These are phyloP conservation scores for Cactoblastis cactorum DNA, from an alignment of 2,888 invertebrate species.

Conservation along the genomic window DNA sequence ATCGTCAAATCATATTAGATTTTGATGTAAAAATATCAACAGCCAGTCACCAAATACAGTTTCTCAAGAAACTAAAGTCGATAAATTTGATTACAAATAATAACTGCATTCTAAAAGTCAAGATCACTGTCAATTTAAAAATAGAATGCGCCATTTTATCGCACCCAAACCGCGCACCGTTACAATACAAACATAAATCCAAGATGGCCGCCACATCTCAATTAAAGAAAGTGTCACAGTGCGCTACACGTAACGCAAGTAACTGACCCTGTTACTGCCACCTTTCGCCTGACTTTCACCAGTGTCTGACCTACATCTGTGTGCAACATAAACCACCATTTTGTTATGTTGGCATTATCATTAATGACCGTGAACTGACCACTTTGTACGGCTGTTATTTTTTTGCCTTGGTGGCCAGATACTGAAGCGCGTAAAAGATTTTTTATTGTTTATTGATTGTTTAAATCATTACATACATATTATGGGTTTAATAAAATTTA, in stretches of 20 bases:
- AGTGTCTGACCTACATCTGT: constrained; percentile 50
- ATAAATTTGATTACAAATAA: too few relatives aligned
- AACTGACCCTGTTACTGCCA: constrained; percentile 61
- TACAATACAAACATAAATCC: constrained; percentile 14
- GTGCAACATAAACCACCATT: constrained; percentile 22
- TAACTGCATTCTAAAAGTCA: not conserved
- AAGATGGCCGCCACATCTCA: constrained; percentile 34
- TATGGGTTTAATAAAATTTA: too few relatives aligned
- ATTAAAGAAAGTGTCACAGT: constrained; percentile 66
- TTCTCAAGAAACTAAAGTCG: too few relatives aligned
- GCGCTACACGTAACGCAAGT: constrained; percentile 59
- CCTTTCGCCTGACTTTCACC: constrained; percentile 74
- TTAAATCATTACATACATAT: not conserved
- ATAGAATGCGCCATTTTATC: constrained; percentile 2
- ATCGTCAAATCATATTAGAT: too few relatives aligned
- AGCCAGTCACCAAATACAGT: too few relatives aligned
- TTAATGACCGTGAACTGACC: constrained; percentile 25
- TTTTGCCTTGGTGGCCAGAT: not conserved
- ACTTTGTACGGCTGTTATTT: constrained; percentile 14
- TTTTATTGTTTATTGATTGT: not conserved
- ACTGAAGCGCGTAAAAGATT: not conserved
- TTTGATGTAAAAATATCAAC: too few relatives aligned
- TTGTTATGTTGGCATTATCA: constrained; percentile 28
- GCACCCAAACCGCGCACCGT: constrained; percentile 5
- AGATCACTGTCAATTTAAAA: not conserved